phyloP scores from a whole-genome alignment of 2,888 invertebrate species.

The Myathropa florea region DNA sequence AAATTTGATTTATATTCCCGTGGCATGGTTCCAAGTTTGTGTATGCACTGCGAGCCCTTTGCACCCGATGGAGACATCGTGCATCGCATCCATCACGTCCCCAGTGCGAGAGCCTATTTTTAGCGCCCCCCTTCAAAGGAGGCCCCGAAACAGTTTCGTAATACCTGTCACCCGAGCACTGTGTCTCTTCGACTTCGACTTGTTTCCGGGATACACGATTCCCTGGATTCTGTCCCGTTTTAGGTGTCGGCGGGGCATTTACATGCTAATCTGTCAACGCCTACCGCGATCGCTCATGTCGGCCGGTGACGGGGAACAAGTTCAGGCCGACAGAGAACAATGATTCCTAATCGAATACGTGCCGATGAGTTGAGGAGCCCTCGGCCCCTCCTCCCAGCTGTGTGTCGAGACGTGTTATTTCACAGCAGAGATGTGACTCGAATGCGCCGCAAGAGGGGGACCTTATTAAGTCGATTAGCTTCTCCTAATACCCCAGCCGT shows the following conservation, averaged over 20 bases:
- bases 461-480: neutral
- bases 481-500: neutral
- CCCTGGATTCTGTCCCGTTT: neutral
- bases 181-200: neutral
- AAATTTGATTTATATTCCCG: neutral
- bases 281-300: neutral
- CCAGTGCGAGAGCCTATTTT: neutral
- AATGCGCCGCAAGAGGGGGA: constrained; percentile 10
- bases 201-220: neutral
- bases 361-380: constrained; percentile 46
- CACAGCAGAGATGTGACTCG: constrained; percentile 46
- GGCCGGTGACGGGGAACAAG: neutral
- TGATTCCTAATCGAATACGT: constrained; percentile 62
- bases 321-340: constrained; percentile 27
- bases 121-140: neutral
- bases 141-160: neutral
- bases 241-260: neutral
- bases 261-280: neutral
- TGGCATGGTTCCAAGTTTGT: constrained; percentile 14
- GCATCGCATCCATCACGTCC: neutral
- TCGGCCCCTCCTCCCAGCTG: neutral
- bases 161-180: constrained; percentile 29
- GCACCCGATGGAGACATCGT: neutral
- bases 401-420: constrained; percentile 42
- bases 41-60: neutral